phyloP scores from a whole-genome alignment of 2,888 invertebrate genomes.

The Helleia helle region DNA sequence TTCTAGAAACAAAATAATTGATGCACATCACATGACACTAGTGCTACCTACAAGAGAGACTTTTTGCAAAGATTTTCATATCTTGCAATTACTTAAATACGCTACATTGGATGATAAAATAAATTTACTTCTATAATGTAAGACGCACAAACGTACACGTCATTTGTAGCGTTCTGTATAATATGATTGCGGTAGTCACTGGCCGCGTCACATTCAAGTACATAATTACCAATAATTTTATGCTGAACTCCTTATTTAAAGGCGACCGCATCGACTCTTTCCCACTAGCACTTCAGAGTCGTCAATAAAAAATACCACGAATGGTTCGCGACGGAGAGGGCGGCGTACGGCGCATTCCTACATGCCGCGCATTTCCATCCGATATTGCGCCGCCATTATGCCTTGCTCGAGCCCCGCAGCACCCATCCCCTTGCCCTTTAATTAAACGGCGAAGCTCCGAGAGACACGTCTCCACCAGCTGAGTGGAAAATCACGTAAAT shows the following conservation, averaged over 20 bases:
- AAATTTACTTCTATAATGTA: not conserved
- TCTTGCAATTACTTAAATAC: too few species aligned
- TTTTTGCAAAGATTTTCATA: too few species aligned
- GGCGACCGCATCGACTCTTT: slow-evolving; percentile 39
- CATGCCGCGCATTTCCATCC: slow-evolving; percentile 74
- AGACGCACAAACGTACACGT: not conserved
- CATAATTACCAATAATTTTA: slow-evolving; percentile 13
- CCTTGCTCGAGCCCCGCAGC: slow-evolving; percentile 54
- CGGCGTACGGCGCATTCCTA: slow-evolving; percentile 69
- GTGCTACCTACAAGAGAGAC: too few species aligned
- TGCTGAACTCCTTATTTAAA: slow-evolving; percentile 16
- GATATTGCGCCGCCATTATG: slow-evolving; percentile 74
- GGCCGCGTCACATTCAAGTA: not conserved
- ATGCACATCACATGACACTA: too few species aligned
- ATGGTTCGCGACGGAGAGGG: slow-evolving; percentile 66
- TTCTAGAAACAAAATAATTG: too few species aligned
- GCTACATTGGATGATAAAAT: too few species aligned
- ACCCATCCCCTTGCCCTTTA: slow-evolving; percentile 67
- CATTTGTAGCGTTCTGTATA: not conserved
- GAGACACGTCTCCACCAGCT: slow-evolving; percentile 64
- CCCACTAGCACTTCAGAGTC: slow-evolving; percentile 59
- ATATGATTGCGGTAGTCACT: too few species aligned
- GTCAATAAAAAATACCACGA: slow-evolving; percentile 73
- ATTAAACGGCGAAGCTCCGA: slow-evolving; percentile 70
- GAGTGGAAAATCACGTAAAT: slow-evolving; percentile 68